Conservation (phyloP, 2,113 vertebrate genomes). For the Erinaceus europaeus region DNA sequence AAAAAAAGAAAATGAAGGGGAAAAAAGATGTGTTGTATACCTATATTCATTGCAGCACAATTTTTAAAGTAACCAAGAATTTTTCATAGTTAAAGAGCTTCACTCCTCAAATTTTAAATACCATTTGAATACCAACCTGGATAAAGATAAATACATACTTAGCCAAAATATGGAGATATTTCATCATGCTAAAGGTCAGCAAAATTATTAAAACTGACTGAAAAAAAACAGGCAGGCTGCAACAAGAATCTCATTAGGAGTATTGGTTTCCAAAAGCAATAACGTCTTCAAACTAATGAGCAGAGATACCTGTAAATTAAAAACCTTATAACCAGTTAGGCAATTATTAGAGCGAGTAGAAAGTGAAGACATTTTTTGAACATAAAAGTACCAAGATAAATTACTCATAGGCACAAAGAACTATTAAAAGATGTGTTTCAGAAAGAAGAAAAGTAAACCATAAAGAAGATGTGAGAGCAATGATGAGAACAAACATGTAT, state of each 20-base stretch:
- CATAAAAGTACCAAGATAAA: neutral
- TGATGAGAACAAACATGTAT: neutral
- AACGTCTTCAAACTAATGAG: neutral
- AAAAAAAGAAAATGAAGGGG: no score
- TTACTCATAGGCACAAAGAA: neutral
- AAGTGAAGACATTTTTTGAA: neutral
- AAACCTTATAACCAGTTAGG: neutral
- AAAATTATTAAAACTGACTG: neutral
- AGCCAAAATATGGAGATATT: neutral
- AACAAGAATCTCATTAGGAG: neutral
- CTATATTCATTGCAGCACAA: no score
- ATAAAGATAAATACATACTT: neutral
- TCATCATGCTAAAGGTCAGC: neutral
- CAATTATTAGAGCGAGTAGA: neutral
- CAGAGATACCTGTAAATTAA: neutral
- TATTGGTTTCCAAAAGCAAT: neutral
- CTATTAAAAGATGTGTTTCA: neutral
- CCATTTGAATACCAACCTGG: neutral
- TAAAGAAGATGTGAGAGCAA: neutral
- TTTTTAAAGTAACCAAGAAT: neutral
- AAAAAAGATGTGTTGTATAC: no score
- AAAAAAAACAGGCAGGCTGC: neutral
- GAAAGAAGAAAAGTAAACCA: neutral
- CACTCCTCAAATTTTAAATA: neutral
- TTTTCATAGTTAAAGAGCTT: neutral